A percentile compares a stretch with the other conserved stretches of the same genome.
phyloP scores from a whole-genome alignment of 2,113 vertebrate genomes.

The Craseonycteris thonglongyai region DNA sequence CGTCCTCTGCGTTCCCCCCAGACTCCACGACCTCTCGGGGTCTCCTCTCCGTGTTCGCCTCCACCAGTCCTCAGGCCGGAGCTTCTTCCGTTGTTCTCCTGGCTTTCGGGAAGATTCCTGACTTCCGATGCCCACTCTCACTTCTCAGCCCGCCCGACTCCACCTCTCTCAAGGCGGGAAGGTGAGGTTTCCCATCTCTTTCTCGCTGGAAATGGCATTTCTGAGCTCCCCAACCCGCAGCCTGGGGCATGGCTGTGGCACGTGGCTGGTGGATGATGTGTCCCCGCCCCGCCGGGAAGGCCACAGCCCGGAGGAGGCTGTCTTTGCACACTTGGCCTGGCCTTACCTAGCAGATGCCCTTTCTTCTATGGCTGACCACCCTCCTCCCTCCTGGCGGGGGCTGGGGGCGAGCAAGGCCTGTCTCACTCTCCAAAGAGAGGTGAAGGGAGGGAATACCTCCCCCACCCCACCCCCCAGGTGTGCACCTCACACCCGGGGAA shows the following conservation, averaged over 20 bases:
- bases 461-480: too few relatives aligned
- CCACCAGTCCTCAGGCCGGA: not conserved
- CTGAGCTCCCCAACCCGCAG: not conserved
- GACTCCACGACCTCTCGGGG: not conserved
- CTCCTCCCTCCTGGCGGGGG: not conserved
- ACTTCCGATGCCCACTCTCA: not conserved
- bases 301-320: accelerated
- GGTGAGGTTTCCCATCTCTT: not conserved
- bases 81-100: not conserved
- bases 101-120: not conserved
- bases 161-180: not conserved
- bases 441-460: not conserved
- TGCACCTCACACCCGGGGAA: slow-evolving; percentile 32
- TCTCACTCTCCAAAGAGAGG: not conserved
- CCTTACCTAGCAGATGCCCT: not conserved
- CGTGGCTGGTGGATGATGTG: not conserved
- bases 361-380: not conserved
- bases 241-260: accelerated
- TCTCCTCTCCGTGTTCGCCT: not conserved
- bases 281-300: too few relatives aligned
- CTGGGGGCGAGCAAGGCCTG: accelerated
- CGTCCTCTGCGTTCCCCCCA: not conserved
- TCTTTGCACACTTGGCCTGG: not conserved
- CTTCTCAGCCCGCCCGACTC: not conserved
- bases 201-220: not conserved